Base-by-base conservation (phyloP, 2,888 invertebrate species). In the Polydrusus tereticollis region DNA sequence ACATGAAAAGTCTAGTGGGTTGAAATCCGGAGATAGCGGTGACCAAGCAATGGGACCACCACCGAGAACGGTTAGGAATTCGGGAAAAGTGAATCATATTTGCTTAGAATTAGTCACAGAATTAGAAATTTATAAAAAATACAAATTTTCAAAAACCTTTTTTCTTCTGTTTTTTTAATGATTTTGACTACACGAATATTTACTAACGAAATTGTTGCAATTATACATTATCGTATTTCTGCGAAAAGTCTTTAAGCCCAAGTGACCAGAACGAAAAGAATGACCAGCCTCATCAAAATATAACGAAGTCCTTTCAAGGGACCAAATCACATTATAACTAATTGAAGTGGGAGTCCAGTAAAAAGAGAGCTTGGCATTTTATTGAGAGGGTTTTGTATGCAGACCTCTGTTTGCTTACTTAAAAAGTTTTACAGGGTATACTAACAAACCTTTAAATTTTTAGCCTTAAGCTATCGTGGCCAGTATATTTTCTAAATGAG, bases 291-390 rank as follows among this genome's bases (percentile, higher is more conserved):
- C 83, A 83, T 83, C 83, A 84, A 83, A 84, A 83, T 82, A 84
- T 84, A 84, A 84, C 83, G 83, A 84, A 83, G 82, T 82, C 83
- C 83, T 83, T 84, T 82, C 83, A 82, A 81, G 81, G 79, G 81
- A 81, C 82, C 81, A 84, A 84, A 84, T 84, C 83, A 84, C 83
- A 84, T 84, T 84, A 84, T 84, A 83, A 84, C 84, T 84, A 84
- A 84, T 84, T 84, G 84, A 83, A 84, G 84, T 83, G 83, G 83
- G 78, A 80, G 78, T 78, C 77, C 75, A 73, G 77, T 78, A 79
- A 80, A 81, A 80, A 79, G 72, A 73, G 69, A 65, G 62, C 62
- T 50, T 38, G 64, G 69, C 70, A 67, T 69, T 73, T 73, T 73
- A 70, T 67, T 43, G 64, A 73, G 70, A 63, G 70, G 70, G 64